These are phyloP conservation scores for Athrips mouffetella DNA, from an alignment of 2,888 invertebrate genomes.

Conservation along the genomic window DNA sequence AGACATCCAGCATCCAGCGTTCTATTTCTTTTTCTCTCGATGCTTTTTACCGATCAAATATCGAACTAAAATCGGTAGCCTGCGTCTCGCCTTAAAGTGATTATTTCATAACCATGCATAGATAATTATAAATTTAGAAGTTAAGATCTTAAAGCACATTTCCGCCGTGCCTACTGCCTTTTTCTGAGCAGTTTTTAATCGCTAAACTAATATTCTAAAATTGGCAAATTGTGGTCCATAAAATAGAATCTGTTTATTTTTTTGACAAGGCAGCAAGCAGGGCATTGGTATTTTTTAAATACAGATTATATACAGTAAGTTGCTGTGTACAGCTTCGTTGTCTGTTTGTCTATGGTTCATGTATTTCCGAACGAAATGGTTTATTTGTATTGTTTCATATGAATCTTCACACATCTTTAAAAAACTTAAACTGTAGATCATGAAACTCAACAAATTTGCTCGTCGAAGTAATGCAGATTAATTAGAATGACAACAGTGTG, in stretches of 20 bases:
- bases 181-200: slow-evolving; percentile 32
- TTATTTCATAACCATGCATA: slow-evolving; percentile 31
- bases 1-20: too few species aligned
- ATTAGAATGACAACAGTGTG: too few species aligned
- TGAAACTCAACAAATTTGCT: too few species aligned
- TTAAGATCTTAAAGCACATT: slow-evolving; percentile 33
- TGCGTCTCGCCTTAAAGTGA: slow-evolving; percentile 26
- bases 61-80: too few species aligned
- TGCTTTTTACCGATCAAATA: too few species aligned
- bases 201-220: slow-evolving; percentile 47
- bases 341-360: slow-evolving; percentile 25
- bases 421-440: too few species aligned
- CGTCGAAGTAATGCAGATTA: too few species aligned
- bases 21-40: too few species aligned
- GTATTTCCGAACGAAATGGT: neutral
- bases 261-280: slow-evolving; percentile 27
- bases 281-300: slow-evolving; percentile 21
- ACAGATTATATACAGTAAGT: slow-evolving; percentile 20
- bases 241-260: slow-evolving; percentile 37
- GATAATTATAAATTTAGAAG: slow-evolving; percentile 2
- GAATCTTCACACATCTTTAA: too few species aligned
- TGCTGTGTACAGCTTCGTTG: slow-evolving; percentile 13
- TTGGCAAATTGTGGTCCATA: slow-evolving; percentile 65
- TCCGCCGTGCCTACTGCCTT: slow-evolving; percentile 32
- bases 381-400: neutral